Percentiles rank a stretch among this genome's conserved stretches.
These are phyloP conservation scores for Paedocypris sp. DNA, from an alignment of 2,113 vertebrate species.

Conservation along the genomic window DNA sequence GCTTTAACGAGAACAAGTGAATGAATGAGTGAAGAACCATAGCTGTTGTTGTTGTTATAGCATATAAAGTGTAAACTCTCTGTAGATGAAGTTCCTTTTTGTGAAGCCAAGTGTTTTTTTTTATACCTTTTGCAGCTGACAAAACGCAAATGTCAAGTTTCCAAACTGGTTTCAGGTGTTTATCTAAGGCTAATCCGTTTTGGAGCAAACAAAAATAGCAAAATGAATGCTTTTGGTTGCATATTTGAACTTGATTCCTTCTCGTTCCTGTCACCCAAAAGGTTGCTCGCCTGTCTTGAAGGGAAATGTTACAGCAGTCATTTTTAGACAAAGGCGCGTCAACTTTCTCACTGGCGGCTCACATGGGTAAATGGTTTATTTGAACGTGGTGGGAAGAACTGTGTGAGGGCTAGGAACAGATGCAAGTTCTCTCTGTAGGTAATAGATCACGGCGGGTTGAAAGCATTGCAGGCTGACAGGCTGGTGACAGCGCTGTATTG, in stretches of 20 bases:
- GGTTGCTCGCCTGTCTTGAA: neutral
- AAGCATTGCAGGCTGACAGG: conserved; percentile 52
- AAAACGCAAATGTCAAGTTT: conserved; percentile 13
- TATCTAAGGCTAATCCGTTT: conserved; percentile 4
- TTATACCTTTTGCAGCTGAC: no score
- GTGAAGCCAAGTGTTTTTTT: no score
- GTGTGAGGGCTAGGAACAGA: conserved; percentile 39
- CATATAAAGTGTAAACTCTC: no score
- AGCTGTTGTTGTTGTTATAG: no score
- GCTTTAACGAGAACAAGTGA: no score
- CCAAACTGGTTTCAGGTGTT: neutral
- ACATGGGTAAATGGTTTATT: conserved; percentile 27
- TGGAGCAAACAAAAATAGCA: neutral
- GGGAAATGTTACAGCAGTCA: neutral
- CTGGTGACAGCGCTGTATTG: conserved; percentile 54
- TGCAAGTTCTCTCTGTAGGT: conserved; percentile 36
- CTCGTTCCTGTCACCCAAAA: neutral
- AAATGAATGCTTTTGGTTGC: neutral
- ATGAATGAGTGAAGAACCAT: no score
- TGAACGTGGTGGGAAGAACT: conserved; percentile 28
- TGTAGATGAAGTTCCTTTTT: no score
- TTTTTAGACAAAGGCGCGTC: conserved; percentile 20
- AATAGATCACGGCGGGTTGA: conserved; percentile 48
- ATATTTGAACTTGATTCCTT: neutral
- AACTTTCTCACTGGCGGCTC: conserved; percentile 5